phyloP scores from a whole-genome alignment of 2,797 vertebrate genomes.

The Rhincodon typus region DNA sequence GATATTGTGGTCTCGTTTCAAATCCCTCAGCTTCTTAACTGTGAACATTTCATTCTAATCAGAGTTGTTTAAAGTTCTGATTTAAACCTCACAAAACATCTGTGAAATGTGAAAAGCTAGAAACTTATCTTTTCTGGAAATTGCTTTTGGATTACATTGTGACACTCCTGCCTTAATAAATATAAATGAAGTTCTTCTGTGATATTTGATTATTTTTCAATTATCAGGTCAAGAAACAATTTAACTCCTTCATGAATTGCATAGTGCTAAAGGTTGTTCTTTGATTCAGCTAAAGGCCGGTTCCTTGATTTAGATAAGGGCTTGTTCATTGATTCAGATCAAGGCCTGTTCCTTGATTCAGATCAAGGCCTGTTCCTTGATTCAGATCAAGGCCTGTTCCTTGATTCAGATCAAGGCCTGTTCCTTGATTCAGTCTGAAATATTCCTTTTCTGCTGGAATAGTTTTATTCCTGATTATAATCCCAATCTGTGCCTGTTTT shows the following conservation, averaged over 20 bases:
- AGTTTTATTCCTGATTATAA: background rate
- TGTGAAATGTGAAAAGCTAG: background rate
- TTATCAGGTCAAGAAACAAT: background rate
- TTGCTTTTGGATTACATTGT: background rate
- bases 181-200: background rate
- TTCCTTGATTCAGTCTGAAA: too few species aligned
- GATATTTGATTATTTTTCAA: background rate
- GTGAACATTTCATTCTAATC: background rate
- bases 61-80: conserved; percentile 12
- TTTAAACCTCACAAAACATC: background rate
- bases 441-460: background rate
- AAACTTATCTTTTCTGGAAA: background rate
- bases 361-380: too few species aligned
- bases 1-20: background rate
- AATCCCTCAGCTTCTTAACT: background rate
- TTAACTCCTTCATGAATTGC: background rate
- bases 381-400: too few species aligned
- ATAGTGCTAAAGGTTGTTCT: background rate
- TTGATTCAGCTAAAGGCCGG: too few species aligned
- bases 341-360: too few species aligned
- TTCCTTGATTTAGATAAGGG: too few species aligned
- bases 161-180: background rate
- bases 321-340: too few species aligned
- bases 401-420: too few species aligned
- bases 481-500: background rate